Evolutionary conservation across 2,888 invertebrate genomes (phyloP).

Genomic region (Lasioglossum calceatum): DNA sequence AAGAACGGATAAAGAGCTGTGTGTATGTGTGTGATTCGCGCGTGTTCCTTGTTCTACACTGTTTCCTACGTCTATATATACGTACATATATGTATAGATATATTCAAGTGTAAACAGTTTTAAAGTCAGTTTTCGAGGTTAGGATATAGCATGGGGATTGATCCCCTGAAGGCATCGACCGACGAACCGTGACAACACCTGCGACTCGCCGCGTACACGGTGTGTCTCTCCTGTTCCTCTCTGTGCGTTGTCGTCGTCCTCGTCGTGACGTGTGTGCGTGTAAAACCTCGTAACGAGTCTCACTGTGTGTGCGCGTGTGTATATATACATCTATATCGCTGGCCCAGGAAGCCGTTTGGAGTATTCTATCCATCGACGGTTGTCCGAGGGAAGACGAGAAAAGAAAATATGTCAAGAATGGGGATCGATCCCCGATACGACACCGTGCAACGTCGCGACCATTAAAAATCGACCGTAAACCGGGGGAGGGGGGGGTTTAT

Average conservation of each 20-base stretch:
- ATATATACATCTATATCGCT: constrained; percentile 26
- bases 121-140: constrained; percentile 63
- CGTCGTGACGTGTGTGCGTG: background rate
- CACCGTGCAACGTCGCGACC: constrained; percentile 38
- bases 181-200: constrained; percentile 67
- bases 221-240: constrained; percentile 24
- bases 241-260: background rate
- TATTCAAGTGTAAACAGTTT: constrained; percentile 60
- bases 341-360: constrained; percentile 56
- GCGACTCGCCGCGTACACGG: constrained; percentile 48
- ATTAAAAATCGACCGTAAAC: constrained; percentile 44
- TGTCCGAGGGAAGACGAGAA: constrained; percentile 42
- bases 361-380: constrained; percentile 50
- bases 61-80: constrained; percentile 22
- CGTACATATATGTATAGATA: background rate
- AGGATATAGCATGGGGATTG: constrained; percentile 70
- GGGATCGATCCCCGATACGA: constrained; percentile 66
- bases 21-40: constrained; percentile 48
- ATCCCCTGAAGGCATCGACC: constrained; percentile 64
- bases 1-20: constrained; percentile 30
- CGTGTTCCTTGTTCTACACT: constrained; percentile 43
- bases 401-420: constrained; percentile 64
- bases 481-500: constrained; percentile 13
- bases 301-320: constrained; percentile 28
- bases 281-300: background rate